These are phyloP conservation scores for Arothron firmamentum DNA, from an alignment of 2,113 vertebrate genomes.

Conservation along the genomic window DNA sequence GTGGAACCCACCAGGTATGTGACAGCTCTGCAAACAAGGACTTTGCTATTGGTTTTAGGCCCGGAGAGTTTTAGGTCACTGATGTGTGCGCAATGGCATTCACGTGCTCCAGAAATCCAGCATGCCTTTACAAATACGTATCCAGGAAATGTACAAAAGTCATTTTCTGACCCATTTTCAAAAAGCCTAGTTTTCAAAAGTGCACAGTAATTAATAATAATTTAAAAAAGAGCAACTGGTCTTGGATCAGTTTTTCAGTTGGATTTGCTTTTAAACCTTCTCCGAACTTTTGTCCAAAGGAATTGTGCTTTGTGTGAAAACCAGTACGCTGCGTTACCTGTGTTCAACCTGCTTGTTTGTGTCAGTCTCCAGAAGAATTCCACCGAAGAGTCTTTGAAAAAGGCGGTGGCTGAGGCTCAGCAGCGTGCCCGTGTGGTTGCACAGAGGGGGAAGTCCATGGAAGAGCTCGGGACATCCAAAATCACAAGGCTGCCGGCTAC, in stretches of 20 bases:
- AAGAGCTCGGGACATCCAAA: conserved; percentile 66
- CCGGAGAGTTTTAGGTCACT: conserved; percentile 46
- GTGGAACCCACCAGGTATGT: conserved; percentile 65
- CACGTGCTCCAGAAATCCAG: conserved; percentile 31
- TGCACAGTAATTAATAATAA: neutral
- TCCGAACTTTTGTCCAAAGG: neutral
- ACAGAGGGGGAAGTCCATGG: conserved; percentile 76
- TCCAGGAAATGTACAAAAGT: conserved; percentile 2
- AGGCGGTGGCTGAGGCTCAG: conserved; percentile 28
- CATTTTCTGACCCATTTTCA: conserved; percentile 11
- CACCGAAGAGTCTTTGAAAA: conserved; percentile 10
- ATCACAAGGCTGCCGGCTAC: conserved; percentile 41
- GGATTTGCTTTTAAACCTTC: neutral
- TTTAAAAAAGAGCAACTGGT: neutral
- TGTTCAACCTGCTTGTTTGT: conserved; percentile 13
- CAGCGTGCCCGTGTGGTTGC: conserved; percentile 50
- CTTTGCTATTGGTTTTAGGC: conserved; percentile 48
- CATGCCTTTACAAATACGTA: conserved; percentile 42
- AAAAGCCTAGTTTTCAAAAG: conserved; percentile 7
- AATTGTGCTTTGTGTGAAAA: conserved; percentile 1
- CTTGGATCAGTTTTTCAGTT: neutral
- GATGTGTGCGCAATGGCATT: conserved; percentile 35
- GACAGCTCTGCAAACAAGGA: conserved; percentile 30
- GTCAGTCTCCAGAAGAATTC: conserved; percentile 51
- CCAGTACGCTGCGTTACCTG: neutral